Base-by-base conservation (phyloP, 2,888 invertebrate species). In the Drosophila rubida region DNA sequence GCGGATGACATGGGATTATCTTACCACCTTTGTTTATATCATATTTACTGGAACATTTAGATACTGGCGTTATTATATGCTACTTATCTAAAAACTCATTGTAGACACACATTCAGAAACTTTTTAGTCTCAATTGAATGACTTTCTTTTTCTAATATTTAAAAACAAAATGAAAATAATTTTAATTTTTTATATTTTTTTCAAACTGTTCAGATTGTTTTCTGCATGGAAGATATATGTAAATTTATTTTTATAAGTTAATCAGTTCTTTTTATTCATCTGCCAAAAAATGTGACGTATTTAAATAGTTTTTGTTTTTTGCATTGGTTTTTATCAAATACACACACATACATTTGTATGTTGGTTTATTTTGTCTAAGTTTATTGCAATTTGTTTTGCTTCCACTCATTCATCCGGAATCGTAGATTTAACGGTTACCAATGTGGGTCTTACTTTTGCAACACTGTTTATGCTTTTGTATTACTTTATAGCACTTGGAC, bases 1-100 rank as follows among this genome's bases (percentile, higher is more conserved):
- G 19, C 3, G 27, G 5, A 23, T 72, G 16, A 9, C 16, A 64
- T 73, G 72, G 59, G 53, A 49, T 64, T 73, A 72, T 69, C 64
- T 72, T 73, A 71, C 63, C 48, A 71, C 59, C 39, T 71, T 39
- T 69, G 68, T 50, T 32, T 19, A 32, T 27, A 23, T 37, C 11
- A 23, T 45, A 9, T 19, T 39, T 35, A 41, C 42, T 46, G 19
- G 7, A 5, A 22, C 22, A 30, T 19, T 48, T 30, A 30, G 6
- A 11, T 30, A 11, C 11, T 25, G 7, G 11, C n/a, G n/a, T n/a
- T 32, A n/a, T 5, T 32, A 5, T 32, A n/a, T 32, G 4, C 32
- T 32, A 32, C 1, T 32, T 32, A 4, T 32, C 11, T 32, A n/a
- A 4, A 4, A 32, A 32, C 30, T 14, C 14, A 14, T 37, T 5